Base-by-base conservation (phyloP, 2,797 vertebrate species). In the Bradypodion pumilum region DNA sequence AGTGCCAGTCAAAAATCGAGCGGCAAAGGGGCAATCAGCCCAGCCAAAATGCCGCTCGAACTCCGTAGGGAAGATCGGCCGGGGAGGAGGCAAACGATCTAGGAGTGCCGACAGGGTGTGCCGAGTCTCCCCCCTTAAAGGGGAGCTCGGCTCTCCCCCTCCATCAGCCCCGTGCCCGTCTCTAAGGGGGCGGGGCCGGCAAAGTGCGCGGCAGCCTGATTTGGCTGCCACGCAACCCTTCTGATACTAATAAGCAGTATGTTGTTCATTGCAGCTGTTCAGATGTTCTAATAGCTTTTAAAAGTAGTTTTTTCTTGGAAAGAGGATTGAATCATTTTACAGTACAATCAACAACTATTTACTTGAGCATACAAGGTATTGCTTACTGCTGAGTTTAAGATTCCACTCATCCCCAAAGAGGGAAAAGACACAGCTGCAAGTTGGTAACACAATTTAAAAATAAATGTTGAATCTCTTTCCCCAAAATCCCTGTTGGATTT, bases 271-370 rank as follows among this genome's bases (percentile, higher is more conserved):
- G 75, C 9, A 56, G 60, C 35, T 70, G 76, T 82, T 88, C 76
- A 56, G 52, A 32, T 74, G 80, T 84, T 88, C 73, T 90, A 69
- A 81, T 37, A 74, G 7, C 52, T 32, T 77, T 82, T 84, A 74
- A 76, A 76, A 88, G 46, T 56, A 75, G 7, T 74, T 49, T 79
- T 79, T 63, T 19, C 80, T 74, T 35, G 52, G 74, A 82, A 76
- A 56, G 6, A 65, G 74, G 37, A 82, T 72, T 12, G 44, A 76
- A 69, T 35, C 32, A 74, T 75, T 23, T 27, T 15, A 37, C 12
- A 56, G 40, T 35, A 66, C 62, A 49, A 75, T 46, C 69, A 80
- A 32, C 69, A 49, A 27, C 44, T 72, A 66, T 60, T 69, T 73
- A 81, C 27, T 32, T 84, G 32, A 78, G 7, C 74, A 62, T n/a